Conservation (phyloP, 2,888 invertebrate species). For the Pinctada fucata region DNA sequence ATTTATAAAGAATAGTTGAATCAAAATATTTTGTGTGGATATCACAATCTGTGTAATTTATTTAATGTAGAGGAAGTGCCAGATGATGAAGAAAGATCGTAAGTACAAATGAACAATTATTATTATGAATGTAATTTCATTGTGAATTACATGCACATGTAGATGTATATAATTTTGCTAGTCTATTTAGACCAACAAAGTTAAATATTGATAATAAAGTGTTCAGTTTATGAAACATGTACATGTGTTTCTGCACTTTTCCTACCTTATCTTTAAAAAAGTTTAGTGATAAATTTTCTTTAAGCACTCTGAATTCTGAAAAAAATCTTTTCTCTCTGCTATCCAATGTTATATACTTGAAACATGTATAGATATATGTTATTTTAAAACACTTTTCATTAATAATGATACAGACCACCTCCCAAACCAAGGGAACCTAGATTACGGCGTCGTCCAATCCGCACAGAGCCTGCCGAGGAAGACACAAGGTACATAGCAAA, state of each 20-base stretch:
- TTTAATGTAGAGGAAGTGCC: conserved; percentile 38
- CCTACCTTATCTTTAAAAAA: too few relatives aligned
- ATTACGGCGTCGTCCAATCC: conserved; percentile 19
- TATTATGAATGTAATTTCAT: not conserved
- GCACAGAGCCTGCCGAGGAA: conserved; percentile 17
- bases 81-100: conserved; percentile 40
- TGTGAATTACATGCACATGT: not conserved
- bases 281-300: too few relatives aligned
- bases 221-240: not conserved
- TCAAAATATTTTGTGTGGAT: too few relatives aligned
- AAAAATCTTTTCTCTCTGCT: too few relatives aligned
- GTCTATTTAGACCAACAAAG: too few relatives aligned
- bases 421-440: conserved; percentile 36
- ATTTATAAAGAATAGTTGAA: too few relatives aligned
- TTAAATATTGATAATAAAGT: too few relatives aligned
- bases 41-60: not conserved
- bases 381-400: too few relatives aligned
- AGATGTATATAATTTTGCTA: too few relatives aligned
- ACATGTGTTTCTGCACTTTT: not conserved
- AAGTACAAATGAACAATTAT: conserved; percentile 9
- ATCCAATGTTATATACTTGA: too few relatives aligned
- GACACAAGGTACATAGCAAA: not conserved
- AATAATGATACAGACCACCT: conserved; percentile 17
- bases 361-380: too few relatives aligned
- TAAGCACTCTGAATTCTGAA: too few relatives aligned